Evolutionary conservation across 2,888 invertebrate genomes (phyloP).

Genomic region (Caenorhabditis sp.): DNA sequence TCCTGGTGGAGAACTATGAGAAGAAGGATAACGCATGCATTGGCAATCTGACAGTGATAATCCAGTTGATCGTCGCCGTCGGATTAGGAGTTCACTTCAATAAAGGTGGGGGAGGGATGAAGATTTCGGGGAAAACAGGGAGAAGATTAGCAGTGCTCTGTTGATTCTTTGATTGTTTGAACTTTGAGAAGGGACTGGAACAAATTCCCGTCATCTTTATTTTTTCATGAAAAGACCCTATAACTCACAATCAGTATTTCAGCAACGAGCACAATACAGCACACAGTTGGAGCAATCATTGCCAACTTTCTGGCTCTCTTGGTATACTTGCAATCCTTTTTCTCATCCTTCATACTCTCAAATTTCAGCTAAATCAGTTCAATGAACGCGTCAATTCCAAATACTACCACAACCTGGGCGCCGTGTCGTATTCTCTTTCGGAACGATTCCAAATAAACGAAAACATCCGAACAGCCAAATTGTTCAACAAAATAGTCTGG

Average conservation of each 20-base stretch:
- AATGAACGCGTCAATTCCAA: slow-evolving; percentile 47
- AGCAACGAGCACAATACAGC: slow-evolving; percentile 43
- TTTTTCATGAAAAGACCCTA: background rate
- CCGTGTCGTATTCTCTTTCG: slow-evolving; percentile 31
- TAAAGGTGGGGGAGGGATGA: slow-evolving; percentile 5
- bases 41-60: slow-evolving; percentile 22
- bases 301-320: slow-evolving; percentile 42
- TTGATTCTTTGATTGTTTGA: background rate
- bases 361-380: slow-evolving; percentile 34
- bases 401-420: slow-evolving; percentile 32
- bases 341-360: background rate
- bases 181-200: background rate
- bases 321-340: too few relatives aligned
- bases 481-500: slow-evolving; percentile 53
- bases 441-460: slow-evolving; percentile 49
- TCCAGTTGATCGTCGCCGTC: slow-evolving; percentile 23
- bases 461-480: slow-evolving; percentile 42
- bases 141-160: too few relatives aligned
- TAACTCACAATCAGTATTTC: background rate
- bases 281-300: slow-evolving; percentile 51
- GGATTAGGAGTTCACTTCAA: slow-evolving; percentile 44
- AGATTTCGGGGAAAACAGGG: background rate
- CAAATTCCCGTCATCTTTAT: too few relatives aligned
- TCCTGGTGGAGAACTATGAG: slow-evolving; percentile 47
- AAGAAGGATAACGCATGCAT: slow-evolving; percentile 17